Base-by-base conservation (phyloP, 2,797 vertebrate species). In the Dicrostonyx torquatus region DNA sequence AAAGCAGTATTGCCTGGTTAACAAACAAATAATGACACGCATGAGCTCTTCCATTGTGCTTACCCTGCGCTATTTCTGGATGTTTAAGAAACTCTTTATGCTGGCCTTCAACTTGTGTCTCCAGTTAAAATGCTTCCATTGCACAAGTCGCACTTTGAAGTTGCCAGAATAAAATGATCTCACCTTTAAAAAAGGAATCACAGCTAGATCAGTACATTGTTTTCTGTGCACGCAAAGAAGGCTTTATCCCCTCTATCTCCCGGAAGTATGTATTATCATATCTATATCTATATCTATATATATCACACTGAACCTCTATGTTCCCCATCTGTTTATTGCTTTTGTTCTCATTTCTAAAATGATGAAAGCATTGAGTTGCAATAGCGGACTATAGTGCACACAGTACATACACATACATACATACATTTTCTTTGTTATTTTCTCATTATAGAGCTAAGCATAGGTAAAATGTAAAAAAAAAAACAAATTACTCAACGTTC, bases 391-490 rank as follows among this genome's bases (percentile, higher is more conserved):
- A 5, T 48, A 58, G 9, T 34, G 72, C 68, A n/a, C 40, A n/a
- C 0, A 70, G 58, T 85, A 87, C 76, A 55, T 34, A 90, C 62
- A 68, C 26, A 50, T 85, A 87, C 76, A 55, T 34, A 90, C 62
- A 68, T 37, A 50, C 31, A 86, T 92, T 94, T 92, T 86, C 48
- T 92, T 82, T 91, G 66, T 93, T 82, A 50, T 86, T 92, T 95
- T 93, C 43, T 87, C 8, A 72, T 91, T 84, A 84, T 70, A 87
- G 92, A 96, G 18, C 90, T 92, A 88, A 82, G 26, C 75, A 34
- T 89, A 89, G 82, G 75, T 78, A 87, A 87, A 87, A 87, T 73
- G 84, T 76, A 29, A 84, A 95, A 92, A 87, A 94, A 83, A 84
- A 95, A 92, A 87, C 92, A 83, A 93, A 60, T 77, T 87, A 82